Base-by-base conservation (phyloP, 1,140 invertebrate species). In the Sinonovacula constricta region DNA sequence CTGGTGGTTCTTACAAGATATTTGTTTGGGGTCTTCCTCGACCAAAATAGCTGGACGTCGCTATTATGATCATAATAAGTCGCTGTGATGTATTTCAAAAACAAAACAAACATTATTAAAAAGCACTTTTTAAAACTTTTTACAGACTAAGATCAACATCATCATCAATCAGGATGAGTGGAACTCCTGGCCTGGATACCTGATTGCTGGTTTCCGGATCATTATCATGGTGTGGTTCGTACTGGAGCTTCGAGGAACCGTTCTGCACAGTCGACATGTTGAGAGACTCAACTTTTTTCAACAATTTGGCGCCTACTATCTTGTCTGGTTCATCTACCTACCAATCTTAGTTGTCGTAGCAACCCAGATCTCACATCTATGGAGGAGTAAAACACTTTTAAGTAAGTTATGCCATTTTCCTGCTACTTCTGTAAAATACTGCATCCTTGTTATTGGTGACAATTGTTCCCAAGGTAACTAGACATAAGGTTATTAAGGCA, bases 321-420 rank as follows among this genome's bases (percentile, higher is more conserved):
- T 99, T 45, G 97, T 99, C 22, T 99, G 98, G 98, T 99, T 99
- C 87, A 97, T 99, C 81, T 99, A 99, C 91, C 93, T 99, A 80
- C 97, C 97, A 10, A 95, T 98, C 51, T 94, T 99, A 81, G 97
- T 97, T 56, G 93, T 99, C 59, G 96, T 99, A 82, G 96, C 97
- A 34, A 92, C 98, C 69, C 96, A 98, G 92, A 95, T 99, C 54
- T 97, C 97, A 77, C 94, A 97, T 56, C 91, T 99, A 77, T 99
- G 97, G 97, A 94, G 97, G 91, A 97, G 96, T 91, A 99, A 99
- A 92, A 93, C 99, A 84, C 92, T 99, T 74, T 93, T 98, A 83
- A 96, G 97, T 97, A 91, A 94, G 93, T 92, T 18, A 60, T 69
- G 5, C 12, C 39, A 45, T 7, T 45, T 45, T n/a, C n/a, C n/a